These are phyloP conservation scores for Phyllostomus discolor DNA, from an alignment of 2,113 vertebrate genomes.

Conservation along the genomic window DNA sequence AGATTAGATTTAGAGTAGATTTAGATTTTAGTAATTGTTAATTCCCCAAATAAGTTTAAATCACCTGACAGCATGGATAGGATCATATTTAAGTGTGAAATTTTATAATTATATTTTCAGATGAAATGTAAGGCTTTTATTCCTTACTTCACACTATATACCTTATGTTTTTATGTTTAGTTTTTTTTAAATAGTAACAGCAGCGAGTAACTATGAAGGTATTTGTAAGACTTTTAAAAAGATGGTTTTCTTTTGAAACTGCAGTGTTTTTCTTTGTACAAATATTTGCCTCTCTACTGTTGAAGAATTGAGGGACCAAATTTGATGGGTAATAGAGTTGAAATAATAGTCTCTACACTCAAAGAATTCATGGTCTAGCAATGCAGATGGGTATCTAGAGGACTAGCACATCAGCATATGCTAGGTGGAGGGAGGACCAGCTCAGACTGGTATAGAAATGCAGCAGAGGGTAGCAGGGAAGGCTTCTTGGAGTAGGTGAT, in stretches of 20 bases:
- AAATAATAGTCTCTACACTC: background rate
- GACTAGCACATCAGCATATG: background rate
- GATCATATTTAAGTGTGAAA: background rate
- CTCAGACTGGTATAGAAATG: background rate
- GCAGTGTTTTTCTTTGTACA: background rate
- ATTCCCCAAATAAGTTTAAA: background rate
- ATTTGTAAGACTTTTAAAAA: background rate
- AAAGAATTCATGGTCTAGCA: background rate
- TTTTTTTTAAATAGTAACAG: background rate
- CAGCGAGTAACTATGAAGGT: slow-evolving; percentile 6
- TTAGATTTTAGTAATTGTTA: slow-evolving; percentile 16
- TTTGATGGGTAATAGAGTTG: background rate
- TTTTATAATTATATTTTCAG: background rate
- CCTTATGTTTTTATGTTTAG: background rate
- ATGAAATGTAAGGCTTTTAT: background rate
- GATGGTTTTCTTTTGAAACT: background rate
- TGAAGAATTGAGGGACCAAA: background rate
- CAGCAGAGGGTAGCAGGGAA: background rate
- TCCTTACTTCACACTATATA: background rate
- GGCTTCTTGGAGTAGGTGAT: background rate
- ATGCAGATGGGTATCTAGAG: background rate
- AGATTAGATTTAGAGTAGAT: too few species aligned
- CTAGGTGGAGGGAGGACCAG: background rate
- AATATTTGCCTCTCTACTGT: background rate
- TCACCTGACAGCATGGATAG: background rate